These are phyloP conservation scores for Panzeria rudis DNA, from an alignment of 2,888 invertebrate species.

Conservation along the genomic window DNA sequence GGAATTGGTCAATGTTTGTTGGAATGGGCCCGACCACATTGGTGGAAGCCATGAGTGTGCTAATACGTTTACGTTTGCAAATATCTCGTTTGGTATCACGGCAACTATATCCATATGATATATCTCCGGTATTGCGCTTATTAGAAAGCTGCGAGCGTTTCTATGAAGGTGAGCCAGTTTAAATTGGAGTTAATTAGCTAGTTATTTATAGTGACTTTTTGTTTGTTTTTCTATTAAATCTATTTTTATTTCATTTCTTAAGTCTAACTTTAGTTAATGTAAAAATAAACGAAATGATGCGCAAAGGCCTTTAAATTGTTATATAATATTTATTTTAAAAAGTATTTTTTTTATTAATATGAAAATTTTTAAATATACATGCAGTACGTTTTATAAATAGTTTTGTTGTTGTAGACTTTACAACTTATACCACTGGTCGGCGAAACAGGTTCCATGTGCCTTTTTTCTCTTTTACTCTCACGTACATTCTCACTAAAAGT, in stretches of 20 bases:
- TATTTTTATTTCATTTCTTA: conserved; percentile 12
- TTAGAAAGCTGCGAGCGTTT: conserved; percentile 93
- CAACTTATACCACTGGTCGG: no score
- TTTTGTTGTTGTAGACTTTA: not conserved
- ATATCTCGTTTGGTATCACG: conserved; percentile 92
- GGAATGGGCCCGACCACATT: conserved; percentile 85
- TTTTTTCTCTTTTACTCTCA: no score
- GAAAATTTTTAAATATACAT: not conserved
- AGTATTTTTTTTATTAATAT: not conserved
- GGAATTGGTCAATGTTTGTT: conserved; percentile 93
- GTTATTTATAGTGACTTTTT: conserved; percentile 49
- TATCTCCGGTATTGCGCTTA: conserved; percentile 92
- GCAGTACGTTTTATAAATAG: not conserved
- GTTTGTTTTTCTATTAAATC: not conserved
- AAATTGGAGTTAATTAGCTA: conserved; percentile 24
- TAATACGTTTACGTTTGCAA: conserved; percentile 91
- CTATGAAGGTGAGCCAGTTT: conserved; percentile 88
- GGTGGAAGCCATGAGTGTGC: conserved; percentile 91
- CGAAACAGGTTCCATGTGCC: no score
- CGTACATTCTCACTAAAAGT: no score
- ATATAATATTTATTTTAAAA: not conserved
- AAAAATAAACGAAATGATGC: not conserved
- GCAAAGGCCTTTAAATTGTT: conserved; percentile 13
- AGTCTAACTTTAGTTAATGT: conserved; percentile 18
- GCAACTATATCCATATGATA: conserved; percentile 94